Percentiles rank a stretch among this genome's conserved stretches.
Evolutionary conservation across 2,797 vertebrate species (phyloP).

Genomic region (Karalla daura): DNA sequence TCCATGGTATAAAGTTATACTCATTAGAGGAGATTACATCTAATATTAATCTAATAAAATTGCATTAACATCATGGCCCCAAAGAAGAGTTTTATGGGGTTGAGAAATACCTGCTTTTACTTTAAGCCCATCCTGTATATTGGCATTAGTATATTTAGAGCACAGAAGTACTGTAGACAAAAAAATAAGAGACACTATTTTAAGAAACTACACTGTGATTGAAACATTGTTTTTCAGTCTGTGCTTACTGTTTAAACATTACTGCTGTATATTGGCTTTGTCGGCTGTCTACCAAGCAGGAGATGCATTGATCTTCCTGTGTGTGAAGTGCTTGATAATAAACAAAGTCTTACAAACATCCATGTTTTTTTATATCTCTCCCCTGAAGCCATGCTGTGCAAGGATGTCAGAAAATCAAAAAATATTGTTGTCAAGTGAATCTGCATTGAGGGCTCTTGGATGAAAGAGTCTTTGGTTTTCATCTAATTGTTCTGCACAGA

Average conservation of each 20-base stretch:
- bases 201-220: constrained; percentile 44
- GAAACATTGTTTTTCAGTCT: constrained; percentile 7
- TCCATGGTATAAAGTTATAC: constrained; percentile 12
- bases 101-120: neutral
- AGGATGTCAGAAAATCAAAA: too few species aligned
- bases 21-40: constrained; percentile 7
- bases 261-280: constrained; percentile 52
- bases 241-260: constrained; percentile 39
- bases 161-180: constrained; percentile 11
- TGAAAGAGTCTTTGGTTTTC: neutral
- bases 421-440: too few species aligned
- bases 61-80: neutral
- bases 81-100: constrained; percentile 1
- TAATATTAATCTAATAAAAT: constrained; percentile 16
- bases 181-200: constrained; percentile 23
- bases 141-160: constrained; percentile 5
- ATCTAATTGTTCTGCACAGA: neutral
- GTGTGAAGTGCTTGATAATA: constrained; percentile 57
- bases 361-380: constrained; percentile 12
- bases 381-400: too few species aligned
- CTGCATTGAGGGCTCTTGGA: neutral
- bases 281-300: constrained; percentile 26
- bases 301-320: constrained; percentile 41
- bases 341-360: constrained; percentile 47
- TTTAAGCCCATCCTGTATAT: constrained; percentile 9